Evolutionary conservation across 2,113 vertebrate species (phyloP).

Genomic region (Odontesthes bonariensis): DNA sequence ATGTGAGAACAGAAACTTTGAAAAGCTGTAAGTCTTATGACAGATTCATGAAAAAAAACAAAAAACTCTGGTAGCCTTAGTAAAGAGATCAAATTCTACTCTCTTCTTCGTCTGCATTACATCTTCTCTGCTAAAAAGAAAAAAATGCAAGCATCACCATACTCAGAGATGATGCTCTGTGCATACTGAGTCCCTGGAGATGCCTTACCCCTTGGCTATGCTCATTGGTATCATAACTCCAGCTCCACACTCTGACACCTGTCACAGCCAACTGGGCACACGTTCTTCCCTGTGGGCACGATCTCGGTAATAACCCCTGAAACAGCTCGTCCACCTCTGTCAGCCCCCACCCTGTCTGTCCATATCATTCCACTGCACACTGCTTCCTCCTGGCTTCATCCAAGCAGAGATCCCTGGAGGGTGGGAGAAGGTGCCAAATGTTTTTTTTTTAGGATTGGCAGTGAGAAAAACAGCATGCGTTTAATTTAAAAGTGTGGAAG

Average conservation of each 20-base stretch:
- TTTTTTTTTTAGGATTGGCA: slow-evolving; percentile 24
- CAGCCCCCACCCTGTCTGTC: slow-evolving; percentile 36
- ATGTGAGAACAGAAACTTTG: background rate
- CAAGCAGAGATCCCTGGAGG: slow-evolving; percentile 30
- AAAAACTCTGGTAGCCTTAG: background rate
- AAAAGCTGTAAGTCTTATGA: background rate
- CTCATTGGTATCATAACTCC: slow-evolving; percentile 28
- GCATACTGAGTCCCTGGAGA: slow-evolving; percentile 25
- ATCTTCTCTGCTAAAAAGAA: slow-evolving; percentile 17
- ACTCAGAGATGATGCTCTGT: slow-evolving; percentile 6
- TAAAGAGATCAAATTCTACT: background rate
- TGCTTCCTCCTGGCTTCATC: slow-evolving; percentile 31
- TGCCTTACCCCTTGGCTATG: background rate
- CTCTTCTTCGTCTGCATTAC: background rate
- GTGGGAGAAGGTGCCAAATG: slow-evolving; percentile 29
- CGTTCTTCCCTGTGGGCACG: slow-evolving; percentile 15
- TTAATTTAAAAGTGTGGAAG: slow-evolving; percentile 1
- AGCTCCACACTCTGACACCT: slow-evolving; percentile 21
- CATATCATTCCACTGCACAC: slow-evolving; percentile 34
- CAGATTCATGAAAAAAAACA: background rate
- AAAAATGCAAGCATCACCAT: slow-evolving; percentile 30
- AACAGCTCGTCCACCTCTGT: slow-evolving; percentile 33
- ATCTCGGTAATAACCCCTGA: slow-evolving; percentile 10
- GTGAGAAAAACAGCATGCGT: background rate
- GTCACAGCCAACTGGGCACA: slow-evolving; percentile 29